Evolutionary conservation across 2,113 vertebrate genomes (phyloP), one percentile per base, ranked within the genome.

Genomic region (Carassius carassius): DNA sequence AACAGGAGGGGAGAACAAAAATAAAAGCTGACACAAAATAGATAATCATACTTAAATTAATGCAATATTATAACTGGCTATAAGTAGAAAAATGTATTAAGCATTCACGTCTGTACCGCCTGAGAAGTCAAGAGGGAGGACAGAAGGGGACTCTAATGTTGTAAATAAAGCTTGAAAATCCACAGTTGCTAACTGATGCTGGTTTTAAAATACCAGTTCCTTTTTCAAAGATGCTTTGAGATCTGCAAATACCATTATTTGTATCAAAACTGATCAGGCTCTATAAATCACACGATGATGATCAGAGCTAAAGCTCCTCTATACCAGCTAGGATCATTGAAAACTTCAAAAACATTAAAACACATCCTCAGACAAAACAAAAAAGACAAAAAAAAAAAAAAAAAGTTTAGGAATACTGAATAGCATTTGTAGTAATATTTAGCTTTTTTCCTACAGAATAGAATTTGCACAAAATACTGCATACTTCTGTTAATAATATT

Each of bases 51-150:
- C 41, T 73, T 84, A 23, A 76, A 76, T 84, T 81, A 84, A 87
- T 81, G 82, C 82, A 81, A 29, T 78, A 58, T 54, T 83, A 69
- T 77, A 77, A 29, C 25, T 44, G 70, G 37, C 70, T 73, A 23
- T 47, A 14, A 44, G 70, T 14, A 41, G 21, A 11, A 37, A 13
- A 29, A 69, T 3, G 19, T 16, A 37, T 14, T 78, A 78, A 58
- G 74, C 23, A 29, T 32, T 4, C 54, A 14, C n/a, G 32, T 60
- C 21, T 78, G 19, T 37, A 78, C 16, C n/a, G 54, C 29, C 75
- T n/a, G 32, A 58, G 75, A 78, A 78, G 37, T 21, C 32, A 58
- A 58, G 35, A 29, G 13, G 8, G 63, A 67, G 29, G 25, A 67
- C 2, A 67, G 14, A 67, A 32, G 14, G 16, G 9, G 67, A 69